Percentiles rank a stretch among this genome's conserved stretches.
These are phyloP conservation scores for Calypte anna DNA, from an alignment of 2,113 vertebrate species.

Conservation along the genomic window DNA sequence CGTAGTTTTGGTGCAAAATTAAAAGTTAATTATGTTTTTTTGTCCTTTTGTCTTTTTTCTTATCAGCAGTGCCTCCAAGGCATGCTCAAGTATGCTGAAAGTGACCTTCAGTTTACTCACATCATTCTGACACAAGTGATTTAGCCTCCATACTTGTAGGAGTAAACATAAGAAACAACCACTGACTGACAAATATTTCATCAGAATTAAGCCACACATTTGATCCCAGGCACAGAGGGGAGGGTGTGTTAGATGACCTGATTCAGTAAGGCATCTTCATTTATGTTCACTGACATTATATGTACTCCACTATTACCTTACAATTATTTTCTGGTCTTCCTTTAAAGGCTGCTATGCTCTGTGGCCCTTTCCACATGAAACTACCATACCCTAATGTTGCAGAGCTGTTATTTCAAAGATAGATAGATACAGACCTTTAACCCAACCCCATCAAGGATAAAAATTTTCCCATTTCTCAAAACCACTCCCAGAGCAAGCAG, in stretches of 20 bases:
- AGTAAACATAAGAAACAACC: conserved; percentile 62
- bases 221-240: neutral
- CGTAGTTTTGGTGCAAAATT: conserved; percentile 64
- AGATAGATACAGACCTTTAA: neutral
- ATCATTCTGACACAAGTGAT: conserved; percentile 73
- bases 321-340: neutral
- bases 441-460: neutral
- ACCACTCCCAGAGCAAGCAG: neutral
- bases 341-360: neutral
- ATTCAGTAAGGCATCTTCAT: neutral
- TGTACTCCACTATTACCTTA: neutral
- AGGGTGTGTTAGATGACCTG: neutral
- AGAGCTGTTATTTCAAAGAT: neutral
- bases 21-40: conserved; percentile 74
- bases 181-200: conserved; percentile 57
- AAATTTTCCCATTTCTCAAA: neutral
- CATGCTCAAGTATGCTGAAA: conserved; percentile 68
- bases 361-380: neutral
- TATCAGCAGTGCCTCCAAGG: conserved; percentile 73
- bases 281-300: neutral
- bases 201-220: conserved; percentile 6
- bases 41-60: conserved; percentile 74
- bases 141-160: conserved; percentile 67
- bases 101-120: conserved; percentile 77
- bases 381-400: neutral